Evolutionary conservation across 2,888 invertebrate species (phyloP).

Genomic region (Tetragnatha montana): DNA sequence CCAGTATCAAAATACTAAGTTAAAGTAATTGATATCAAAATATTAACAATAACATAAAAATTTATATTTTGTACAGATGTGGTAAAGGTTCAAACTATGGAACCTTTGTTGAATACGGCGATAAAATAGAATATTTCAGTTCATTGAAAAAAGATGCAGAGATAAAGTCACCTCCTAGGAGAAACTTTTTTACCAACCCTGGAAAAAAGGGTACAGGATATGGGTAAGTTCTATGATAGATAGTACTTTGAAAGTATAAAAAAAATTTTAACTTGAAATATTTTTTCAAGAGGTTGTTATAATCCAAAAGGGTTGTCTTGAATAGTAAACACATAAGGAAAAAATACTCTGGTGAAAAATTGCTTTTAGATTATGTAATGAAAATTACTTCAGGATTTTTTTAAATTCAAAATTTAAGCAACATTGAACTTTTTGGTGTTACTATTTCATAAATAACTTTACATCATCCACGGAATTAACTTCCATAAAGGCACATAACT

Average conservation of each 20-base stretch:
- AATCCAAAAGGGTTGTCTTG: neutral
- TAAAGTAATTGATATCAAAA: neutral
- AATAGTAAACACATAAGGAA: too few relatives aligned
- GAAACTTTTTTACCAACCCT: constrained; percentile 47
- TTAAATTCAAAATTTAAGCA: too few relatives aligned
- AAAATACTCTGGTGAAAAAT: too few relatives aligned
- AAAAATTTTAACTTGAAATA: neutral
- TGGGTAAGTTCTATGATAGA: constrained; percentile 38
- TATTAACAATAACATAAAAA: neutral
- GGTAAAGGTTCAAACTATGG: constrained; percentile 53
- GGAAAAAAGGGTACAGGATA: constrained; percentile 62
- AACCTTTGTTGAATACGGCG: constrained; percentile 29
- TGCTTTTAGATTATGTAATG: neutral
- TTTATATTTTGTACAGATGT: constrained; percentile 29
- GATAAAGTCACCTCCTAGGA: constrained; percentile 8
- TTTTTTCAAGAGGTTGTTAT: neutral
- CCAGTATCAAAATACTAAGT: too few relatives aligned
- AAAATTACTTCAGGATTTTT: neutral
- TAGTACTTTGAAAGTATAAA: neutral
- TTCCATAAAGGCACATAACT: too few relatives aligned
- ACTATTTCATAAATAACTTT: too few relatives aligned
- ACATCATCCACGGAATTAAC: neutral
- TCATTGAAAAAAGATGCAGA: neutral
- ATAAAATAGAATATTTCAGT: constrained; percentile 51
- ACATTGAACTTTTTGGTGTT: too few relatives aligned